phyloP scores from a whole-genome alignment of 2,797 vertebrate genomes.

The Manis crassicaudata region DNA sequence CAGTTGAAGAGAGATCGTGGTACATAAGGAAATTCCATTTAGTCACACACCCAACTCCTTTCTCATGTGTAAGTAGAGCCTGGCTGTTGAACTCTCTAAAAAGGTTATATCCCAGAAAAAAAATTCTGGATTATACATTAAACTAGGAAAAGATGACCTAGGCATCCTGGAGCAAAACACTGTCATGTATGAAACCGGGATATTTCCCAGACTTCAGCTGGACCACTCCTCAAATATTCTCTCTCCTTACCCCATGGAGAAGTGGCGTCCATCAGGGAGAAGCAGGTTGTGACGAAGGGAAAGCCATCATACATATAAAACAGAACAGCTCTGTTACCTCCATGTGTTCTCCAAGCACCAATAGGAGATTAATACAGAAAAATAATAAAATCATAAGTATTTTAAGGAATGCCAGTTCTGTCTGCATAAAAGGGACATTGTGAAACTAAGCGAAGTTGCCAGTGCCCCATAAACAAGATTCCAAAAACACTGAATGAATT shows the following conservation, averaged over 20 bases:
- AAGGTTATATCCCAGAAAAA: neutral
- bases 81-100: conserved; percentile 14
- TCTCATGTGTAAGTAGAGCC: neutral
- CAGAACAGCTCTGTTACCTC: neutral
- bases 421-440: conserved; percentile 70
- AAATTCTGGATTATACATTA: conserved; percentile 6
- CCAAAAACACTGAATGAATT: conserved; percentile 32
- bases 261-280: neutral
- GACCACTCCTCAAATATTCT: conserved; percentile 23
- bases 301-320: neutral
- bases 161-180: conserved; percentile 2
- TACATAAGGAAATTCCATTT: neutral
- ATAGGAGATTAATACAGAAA: conserved; percentile 58
- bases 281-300: neutral
- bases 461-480: conserved; percentile 58
- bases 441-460: conserved; percentile 74
- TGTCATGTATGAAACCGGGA: conserved; percentile 5
- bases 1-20: neutral
- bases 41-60: neutral
- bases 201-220: conserved; percentile 45
- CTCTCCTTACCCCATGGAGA: neutral
- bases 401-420: conserved; percentile 74
- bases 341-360: neutral
- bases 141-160: conserved; percentile 26
- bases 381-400: conserved; percentile 76